A percentile compares a stretch with the other conserved stretches of the same genome.
Evolutionary conservation across 1,140 invertebrate genomes (phyloP).

Genomic region (Drosophila truncata): DNA sequence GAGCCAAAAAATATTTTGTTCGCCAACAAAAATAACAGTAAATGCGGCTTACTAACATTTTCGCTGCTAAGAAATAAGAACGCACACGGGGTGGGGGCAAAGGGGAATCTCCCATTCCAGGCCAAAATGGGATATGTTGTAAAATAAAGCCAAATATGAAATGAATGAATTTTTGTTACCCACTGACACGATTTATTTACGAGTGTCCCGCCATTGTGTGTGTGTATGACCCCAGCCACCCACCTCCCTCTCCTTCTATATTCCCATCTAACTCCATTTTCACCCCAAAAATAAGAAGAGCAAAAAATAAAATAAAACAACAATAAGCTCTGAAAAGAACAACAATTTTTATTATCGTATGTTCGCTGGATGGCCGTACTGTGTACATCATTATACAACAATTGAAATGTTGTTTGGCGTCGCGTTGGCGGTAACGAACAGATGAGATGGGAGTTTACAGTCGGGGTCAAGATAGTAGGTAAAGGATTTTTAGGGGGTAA

Average conservation of each 20-base stretch:
- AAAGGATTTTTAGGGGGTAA: neutral
- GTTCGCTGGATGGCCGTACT: conserved; percentile 57
- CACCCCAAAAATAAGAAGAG: conserved; percentile 11
- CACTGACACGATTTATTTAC: conserved; percentile 84
- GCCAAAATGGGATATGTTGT: conserved; percentile 26
- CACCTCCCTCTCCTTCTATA: conserved; percentile 33
- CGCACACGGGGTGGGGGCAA: conserved; percentile 3
- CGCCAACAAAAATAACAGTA: conserved; percentile 76
- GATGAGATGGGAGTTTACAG: conserved; percentile 34
- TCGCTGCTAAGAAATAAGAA: conserved; percentile 44
- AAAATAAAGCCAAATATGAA: conserved; percentile 74
- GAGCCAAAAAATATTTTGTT: conserved; percentile 67
- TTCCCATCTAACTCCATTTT: conserved; percentile 25
- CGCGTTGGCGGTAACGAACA: conserved; percentile 53
- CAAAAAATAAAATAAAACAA: conserved; percentile 1
- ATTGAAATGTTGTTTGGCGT: conserved; percentile 81
- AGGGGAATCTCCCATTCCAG: conserved; percentile 1
- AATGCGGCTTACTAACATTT: conserved; percentile 74
- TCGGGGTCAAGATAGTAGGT: conserved; percentile 2
- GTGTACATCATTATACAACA: conserved; percentile 82
- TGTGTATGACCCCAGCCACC: conserved; percentile 25
- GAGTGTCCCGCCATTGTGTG: conserved; percentile 72
- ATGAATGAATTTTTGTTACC: conserved; percentile 84
- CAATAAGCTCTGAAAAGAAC: conserved; percentile 59
- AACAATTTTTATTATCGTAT: conserved; percentile 78